These are phyloP conservation scores for Apostichopus californicus DNA, from an alignment of 35 echinoderm and acorn worm species.

Conservation along the genomic window DNA sequence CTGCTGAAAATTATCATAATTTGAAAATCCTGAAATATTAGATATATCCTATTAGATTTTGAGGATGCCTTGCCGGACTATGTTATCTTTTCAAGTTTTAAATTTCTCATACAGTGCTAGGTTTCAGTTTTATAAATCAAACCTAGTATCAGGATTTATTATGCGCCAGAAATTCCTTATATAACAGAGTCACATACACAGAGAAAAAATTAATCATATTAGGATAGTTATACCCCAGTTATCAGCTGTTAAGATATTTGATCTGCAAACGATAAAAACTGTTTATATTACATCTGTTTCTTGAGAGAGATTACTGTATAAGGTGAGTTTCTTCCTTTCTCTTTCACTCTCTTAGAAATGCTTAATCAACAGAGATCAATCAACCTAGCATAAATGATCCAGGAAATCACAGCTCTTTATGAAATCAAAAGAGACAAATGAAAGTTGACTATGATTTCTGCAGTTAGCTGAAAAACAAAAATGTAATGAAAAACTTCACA, in stretches of 20 bases:
- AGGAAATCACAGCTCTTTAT: background rate
- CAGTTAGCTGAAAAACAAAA: background rate
- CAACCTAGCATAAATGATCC: background rate
- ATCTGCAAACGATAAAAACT: background rate
- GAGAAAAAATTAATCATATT: background rate
- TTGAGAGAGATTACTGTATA: background rate
- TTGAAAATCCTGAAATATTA: too few relatives aligned
- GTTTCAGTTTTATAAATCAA: background rate
- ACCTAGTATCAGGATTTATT: background rate
- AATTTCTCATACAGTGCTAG: too few relatives aligned
- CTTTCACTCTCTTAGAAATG: background rate
- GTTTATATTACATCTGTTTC: too few relatives aligned
- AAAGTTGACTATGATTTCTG: background rate
- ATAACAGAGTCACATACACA: background rate
- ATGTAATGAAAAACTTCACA: too few relatives aligned
- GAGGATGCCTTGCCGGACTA: too few relatives aligned
- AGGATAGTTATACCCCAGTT: background rate
- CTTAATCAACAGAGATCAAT: background rate
- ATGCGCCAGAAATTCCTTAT: background rate
- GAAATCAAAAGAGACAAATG: background rate
- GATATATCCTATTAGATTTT: too few relatives aligned
- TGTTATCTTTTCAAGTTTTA: too few relatives aligned
- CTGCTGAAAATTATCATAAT: too few relatives aligned
- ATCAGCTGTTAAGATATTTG: constrained; percentile 9
- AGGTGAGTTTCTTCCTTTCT: background rate